These are phyloP conservation scores for Caenorhabditis imperialis DNA, from an alignment of 2,888 invertebrate genomes.

Conservation along the genomic window DNA sequence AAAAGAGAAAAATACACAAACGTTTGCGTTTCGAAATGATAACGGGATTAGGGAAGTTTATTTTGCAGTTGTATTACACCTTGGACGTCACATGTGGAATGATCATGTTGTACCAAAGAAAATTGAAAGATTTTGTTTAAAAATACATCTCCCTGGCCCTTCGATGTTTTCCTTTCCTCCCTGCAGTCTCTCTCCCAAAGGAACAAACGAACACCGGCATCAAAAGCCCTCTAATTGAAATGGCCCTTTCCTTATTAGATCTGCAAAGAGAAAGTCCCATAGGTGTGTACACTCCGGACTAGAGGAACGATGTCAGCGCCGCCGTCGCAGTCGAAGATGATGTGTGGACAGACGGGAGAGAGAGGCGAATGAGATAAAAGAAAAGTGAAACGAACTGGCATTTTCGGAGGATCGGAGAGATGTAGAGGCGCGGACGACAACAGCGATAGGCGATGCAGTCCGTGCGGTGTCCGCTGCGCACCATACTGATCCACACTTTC, in stretches of 20 bases:
- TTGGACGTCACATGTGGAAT: too few species aligned
- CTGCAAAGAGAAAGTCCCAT: constrained; percentile 4
- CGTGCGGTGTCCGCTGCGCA: constrained; percentile 52
- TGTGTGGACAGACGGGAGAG: constrained; percentile 32
- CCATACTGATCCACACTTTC: constrained; percentile 53
- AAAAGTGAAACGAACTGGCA: constrained; percentile 59
- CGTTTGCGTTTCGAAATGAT: too few species aligned
- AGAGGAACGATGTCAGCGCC: constrained; percentile 50
- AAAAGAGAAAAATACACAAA: too few species aligned
- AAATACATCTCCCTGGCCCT: too few species aligned
- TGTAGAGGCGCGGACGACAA: constrained; percentile 48
- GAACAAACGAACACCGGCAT: constrained; percentile 1
- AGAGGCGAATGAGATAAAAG: constrained; percentile 34
- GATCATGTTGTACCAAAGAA: too few species aligned
- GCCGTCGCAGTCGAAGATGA: constrained; percentile 26
- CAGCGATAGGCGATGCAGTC: constrained; percentile 45
- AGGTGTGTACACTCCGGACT: constrained; percentile 46
- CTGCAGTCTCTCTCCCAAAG: too few species aligned
- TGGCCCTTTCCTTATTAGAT: constrained; percentile 18
- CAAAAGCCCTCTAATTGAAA: background rate
- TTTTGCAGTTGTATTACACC: too few species aligned
- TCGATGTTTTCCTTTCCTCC: too few species aligned
- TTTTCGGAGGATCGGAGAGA: constrained; percentile 49
- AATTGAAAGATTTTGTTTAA: too few species aligned
- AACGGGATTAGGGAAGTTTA: too few species aligned